phyloP scores from a whole-genome alignment of 1,140 invertebrate genomes.

The Penaeus indicus region DNA sequence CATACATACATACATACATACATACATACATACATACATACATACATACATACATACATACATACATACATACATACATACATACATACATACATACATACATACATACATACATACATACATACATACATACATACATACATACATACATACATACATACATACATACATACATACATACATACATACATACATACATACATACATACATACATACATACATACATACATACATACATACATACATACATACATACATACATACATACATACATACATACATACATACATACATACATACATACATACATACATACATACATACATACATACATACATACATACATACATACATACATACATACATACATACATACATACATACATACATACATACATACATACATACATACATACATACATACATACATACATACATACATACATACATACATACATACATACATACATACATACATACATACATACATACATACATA shows the following conservation, averaged over 20 bases:
- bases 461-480: conserved; percentile 35
- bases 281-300: conserved; percentile 24
- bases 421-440: conserved; percentile 20
- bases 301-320: conserved; percentile 34
- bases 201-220: conserved; percentile 19
- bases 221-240: conserved; percentile 15
- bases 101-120: conserved; percentile 11
- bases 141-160: conserved; percentile 20
- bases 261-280: conserved; percentile 16
- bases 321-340: conserved; percentile 1
- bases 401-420: conserved; percentile 33
- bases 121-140: conserved; percentile 33
- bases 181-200: conserved; percentile 35
- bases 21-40: conserved; percentile 34
- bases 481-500: conserved; percentile 19
- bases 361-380: conserved; percentile 30
- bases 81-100: conserved; percentile 30
- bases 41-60: conserved; percentile 1
- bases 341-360: conserved; percentile 31
- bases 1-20: conserved; percentile 24
- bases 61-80: conserved; percentile 31
- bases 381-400: conserved; percentile 11
- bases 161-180: conserved; percentile 13
- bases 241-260: conserved; percentile 35
- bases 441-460: conserved; percentile 13